Conservation (phyloP, 2,888 invertebrate species). For the Nomada ruficornis region DNA sequence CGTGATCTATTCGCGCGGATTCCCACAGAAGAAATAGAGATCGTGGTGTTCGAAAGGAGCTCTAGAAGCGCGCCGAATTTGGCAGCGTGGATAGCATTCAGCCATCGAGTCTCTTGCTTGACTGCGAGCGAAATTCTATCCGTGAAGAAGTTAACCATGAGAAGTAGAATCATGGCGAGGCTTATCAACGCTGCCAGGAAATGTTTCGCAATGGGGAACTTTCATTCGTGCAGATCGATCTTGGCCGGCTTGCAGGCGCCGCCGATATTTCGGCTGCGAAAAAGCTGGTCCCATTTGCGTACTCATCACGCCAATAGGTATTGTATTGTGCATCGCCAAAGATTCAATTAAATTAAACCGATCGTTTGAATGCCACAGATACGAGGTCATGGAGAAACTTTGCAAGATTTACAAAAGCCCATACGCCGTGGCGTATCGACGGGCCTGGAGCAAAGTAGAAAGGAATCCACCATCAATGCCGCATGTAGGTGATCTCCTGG, state of each 20-base stretch:
- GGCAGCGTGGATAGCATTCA: slow-evolving; percentile 85
- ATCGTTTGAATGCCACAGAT: slow-evolving; percentile 78
- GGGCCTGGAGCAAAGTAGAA: slow-evolving; percentile 83
- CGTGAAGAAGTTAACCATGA: slow-evolving; percentile 77
- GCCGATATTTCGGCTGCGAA: slow-evolving; percentile 84
- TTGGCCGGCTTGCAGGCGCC: slow-evolving; percentile 85
- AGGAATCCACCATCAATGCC: slow-evolving; percentile 84
- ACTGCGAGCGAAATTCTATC: slow-evolving; percentile 85
- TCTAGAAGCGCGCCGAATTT: slow-evolving; percentile 85
- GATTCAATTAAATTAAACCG: neutral
- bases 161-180: slow-evolving; percentile 85
- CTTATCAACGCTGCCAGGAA: slow-evolving; percentile 86
- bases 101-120: slow-evolving; percentile 85
- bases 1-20: slow-evolving; percentile 85
- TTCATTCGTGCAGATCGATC: slow-evolving; percentile 85
- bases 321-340: neutral
- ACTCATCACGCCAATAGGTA: slow-evolving; percentile 85
- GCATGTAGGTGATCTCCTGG: slow-evolving; percentile 84
- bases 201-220: slow-evolving; percentile 85
- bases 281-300: slow-evolving; percentile 85
- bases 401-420: slow-evolving; percentile 85
- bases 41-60: slow-evolving; percentile 83
- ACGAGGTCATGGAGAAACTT: slow-evolving; percentile 85
- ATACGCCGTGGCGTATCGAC: slow-evolving; percentile 82
- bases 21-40: slow-evolving; percentile 83